Evolutionary conservation across 2,888 invertebrate species (phyloP).

Genomic region (Sturmia bella): DNA sequence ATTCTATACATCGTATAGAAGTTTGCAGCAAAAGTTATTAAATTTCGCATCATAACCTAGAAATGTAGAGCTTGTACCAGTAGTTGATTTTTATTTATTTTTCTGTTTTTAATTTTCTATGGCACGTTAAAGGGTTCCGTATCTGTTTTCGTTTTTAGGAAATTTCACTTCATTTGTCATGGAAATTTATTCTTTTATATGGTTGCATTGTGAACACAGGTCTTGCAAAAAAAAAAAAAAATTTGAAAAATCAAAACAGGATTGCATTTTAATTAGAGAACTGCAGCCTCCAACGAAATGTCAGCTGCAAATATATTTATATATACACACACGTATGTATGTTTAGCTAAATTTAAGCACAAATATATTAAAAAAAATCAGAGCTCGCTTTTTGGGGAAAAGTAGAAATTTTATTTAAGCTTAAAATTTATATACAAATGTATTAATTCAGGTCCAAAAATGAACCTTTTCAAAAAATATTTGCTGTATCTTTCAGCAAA

Average conservation of each 20-base stretch:
- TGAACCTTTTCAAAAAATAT: too few species aligned
- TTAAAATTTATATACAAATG: neutral
- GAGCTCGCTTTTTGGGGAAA: neutral
- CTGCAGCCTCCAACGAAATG: neutral
- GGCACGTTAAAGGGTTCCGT: neutral
- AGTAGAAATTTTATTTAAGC: neutral
- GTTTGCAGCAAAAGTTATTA: constrained; percentile 20
- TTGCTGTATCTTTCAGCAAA: too few species aligned
- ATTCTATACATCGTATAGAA: neutral
- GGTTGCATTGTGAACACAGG: neutral
- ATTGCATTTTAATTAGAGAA: constrained; percentile 11
- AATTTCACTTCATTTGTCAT: constrained; percentile 9
- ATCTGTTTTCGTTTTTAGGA: neutral
- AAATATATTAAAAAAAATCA: too few species aligned
- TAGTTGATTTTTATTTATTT: too few species aligned
- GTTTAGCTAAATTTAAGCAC: too few species aligned
- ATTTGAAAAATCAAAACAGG: constrained; percentile 7
- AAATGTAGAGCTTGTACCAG: neutral
- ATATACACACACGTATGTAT: too few species aligned
- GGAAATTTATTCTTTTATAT: constrained; percentile 19
- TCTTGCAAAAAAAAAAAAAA: neutral
- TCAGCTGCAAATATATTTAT: too few species aligned
- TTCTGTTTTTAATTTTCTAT: neutral
- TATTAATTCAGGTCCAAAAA: too few species aligned
- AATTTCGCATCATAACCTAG: constrained; percentile 5